Conservation (phyloP, 1,140 invertebrate genomes). For the Akabosia matsudoensis region DNA sequence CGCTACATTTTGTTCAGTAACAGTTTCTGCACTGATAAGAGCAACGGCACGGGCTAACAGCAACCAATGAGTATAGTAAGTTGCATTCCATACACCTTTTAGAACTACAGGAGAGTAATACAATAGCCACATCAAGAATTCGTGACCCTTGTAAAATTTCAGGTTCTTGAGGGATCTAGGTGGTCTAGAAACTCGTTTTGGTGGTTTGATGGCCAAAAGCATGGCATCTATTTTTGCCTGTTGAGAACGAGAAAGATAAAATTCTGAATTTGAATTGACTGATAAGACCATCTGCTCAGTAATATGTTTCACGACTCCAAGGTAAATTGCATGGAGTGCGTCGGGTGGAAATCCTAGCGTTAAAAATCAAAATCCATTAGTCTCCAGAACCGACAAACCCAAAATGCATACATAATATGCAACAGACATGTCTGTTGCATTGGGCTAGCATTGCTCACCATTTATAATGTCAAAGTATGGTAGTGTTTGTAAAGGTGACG, state of each 20-base stretch:
- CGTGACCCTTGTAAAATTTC: not conserved
- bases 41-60: not conserved
- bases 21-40: not conserved
- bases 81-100: not conserved
- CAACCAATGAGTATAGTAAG: not conserved
- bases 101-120: not conserved
- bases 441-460: too few species aligned
- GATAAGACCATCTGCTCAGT: not conserved
- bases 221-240: not conserved
- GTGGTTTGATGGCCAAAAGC: not conserved
- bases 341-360: not conserved
- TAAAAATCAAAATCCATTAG: not conserved
- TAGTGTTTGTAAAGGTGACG: too few species aligned
- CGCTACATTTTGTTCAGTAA: too few species aligned
- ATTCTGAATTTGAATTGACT: not conserved
- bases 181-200: not conserved
- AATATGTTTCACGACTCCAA: not conserved
- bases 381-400: not conserved
- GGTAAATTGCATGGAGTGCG: not conserved
- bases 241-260: not conserved
- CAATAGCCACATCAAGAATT: not conserved
- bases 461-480: too few species aligned
- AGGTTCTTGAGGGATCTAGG: not conserved
- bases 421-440: too few species aligned
- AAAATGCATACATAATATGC: not conserved